Evolutionary conservation across 2,113 vertebrate species (phyloP).

Genomic region (Megaptera novaeangliae): DNA sequence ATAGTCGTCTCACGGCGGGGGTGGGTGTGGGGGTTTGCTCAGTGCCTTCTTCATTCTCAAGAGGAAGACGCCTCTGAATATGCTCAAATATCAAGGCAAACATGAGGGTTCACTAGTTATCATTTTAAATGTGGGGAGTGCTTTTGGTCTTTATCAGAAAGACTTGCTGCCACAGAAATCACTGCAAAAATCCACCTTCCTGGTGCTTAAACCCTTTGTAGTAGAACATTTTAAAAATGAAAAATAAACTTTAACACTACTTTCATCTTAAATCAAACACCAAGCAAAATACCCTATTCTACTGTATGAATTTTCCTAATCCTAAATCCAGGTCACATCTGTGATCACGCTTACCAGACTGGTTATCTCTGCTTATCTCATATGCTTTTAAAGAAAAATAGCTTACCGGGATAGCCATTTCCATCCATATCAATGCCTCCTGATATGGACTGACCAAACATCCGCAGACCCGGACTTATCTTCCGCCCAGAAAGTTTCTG

Average conservation of each 20-base stretch:
- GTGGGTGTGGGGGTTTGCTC: no score
- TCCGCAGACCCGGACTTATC: constrained; percentile 87
- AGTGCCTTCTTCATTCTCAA: not conserved
- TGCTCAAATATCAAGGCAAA: not conserved
- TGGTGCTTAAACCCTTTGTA: not conserved
- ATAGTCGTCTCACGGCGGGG: not conserved
- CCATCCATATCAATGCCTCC: constrained; percentile 97
- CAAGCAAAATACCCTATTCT: not conserved
- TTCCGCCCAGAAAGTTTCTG: constrained; percentile 91
- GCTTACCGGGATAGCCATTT: constrained; percentile 94
- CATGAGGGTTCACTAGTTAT: not conserved
- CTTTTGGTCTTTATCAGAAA: not conserved
- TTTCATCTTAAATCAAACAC: not conserved
- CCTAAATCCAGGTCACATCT: not conserved
- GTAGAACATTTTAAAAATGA: not conserved
- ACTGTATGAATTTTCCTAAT: not conserved
- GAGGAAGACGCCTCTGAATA: not conserved
- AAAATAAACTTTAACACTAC: not conserved
- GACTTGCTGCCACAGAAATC: not conserved
- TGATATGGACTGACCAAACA: constrained; percentile 98
- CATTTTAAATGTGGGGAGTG: not conserved
- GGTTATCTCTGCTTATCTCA: not conserved
- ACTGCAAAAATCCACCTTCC: not conserved
- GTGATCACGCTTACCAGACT: not conserved
- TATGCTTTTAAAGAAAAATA: not conserved